Base-by-base conservation (phyloP, 2,113 vertebrate genomes). In the Pandion haliaetus region DNA sequence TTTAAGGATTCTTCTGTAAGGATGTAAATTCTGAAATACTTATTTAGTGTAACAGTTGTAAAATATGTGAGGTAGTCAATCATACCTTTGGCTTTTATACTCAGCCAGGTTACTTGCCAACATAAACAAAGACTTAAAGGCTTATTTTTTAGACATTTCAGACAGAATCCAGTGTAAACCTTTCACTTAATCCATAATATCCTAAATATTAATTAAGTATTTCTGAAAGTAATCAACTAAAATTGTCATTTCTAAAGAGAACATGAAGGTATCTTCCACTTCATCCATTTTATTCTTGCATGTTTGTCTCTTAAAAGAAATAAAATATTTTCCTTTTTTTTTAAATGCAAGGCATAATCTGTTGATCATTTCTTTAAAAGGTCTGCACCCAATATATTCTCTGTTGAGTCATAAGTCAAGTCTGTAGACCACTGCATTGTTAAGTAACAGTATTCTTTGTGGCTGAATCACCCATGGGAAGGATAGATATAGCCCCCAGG, bases 81-180 rank as follows among this genome's bases (percentile, higher is more conserved):
- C 82, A 79, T 96, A 77, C 89, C 71, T 90, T 88, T 95, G 91
- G 95, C 93, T 95, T 95, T 91, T 90, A 80, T 88, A 81, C 73
- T 90, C 63, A 67, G 78, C 84, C 8, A 9, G 38, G 42, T 97
- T 94, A 86, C 71, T 74, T 96, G 95, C 96, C 96, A 97, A 88
- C 55, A 82, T 93, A 95, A 97, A 96, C 91, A 95, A 67, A 58
- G 91, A 80, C 87, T 91, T 94, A 95, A 93, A 96, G 82, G 89
- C 67, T 97, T 96, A 82, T 88, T 90, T 96, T 97, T 92, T 2
- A 93, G 90, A 65, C 10, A 17, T 95, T 95, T 95, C 82, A 94
- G 78, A 81, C 67, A 62, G 67, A 95, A 96, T 80, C 82, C 91
- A 85, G 45, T 78, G 78, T 93, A 90, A 95, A 90, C 91, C 54